Evolutionary conservation across 2,888 invertebrate species (phyloP), one percentile per base, ranked within the genome.

Genomic region (Drosophila meridionalis): DNA sequence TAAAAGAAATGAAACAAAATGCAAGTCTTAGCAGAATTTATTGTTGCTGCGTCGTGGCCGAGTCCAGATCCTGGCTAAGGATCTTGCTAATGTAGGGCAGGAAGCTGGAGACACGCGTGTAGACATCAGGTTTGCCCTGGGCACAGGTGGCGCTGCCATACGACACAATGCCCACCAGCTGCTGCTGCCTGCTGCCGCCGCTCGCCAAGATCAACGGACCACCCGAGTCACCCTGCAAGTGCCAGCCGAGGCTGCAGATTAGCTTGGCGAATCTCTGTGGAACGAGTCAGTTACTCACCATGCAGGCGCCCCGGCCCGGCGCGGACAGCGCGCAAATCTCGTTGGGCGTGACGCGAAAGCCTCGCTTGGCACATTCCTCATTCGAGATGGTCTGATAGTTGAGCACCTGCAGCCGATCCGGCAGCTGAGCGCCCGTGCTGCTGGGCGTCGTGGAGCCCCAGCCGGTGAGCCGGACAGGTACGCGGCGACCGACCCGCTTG

Each of bases 221-320:
- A 64, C 93, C 93, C 45, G 93, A 93, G 76, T 93, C 93, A 72
- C 93, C 93, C 93, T 93, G 69, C 48, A 69, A 60, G 45, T 38
- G 14, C 20, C n/a, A 56, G 34, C n/a, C 43, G 38, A 8, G 11
- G 12, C 6, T 7, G 53, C 26, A 28, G 38, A 47, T 42, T 36
- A 62, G 61, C 45, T 11, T 34, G 7, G 30, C 32, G 32, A 40
- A 40, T 34, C n/a, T 12, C 7, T 8, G n/a, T 20, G 26, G 30
- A 45, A 14, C 12, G 2, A 40, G 12, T 3, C 6, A 52, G 52
- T 36, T 52, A 81, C 88, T 90, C 70, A 92, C 93, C 85, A 92
- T 90, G 83, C 93, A 93, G 38, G 93, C 92, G 36, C 93, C 93
- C 50, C 86, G 79, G 0, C 89, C 87, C 8, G 77, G 80, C 11